Base-by-base conservation (phyloP, 2,797 vertebrate species). In the Hoplostethus mediterraneus region DNA sequence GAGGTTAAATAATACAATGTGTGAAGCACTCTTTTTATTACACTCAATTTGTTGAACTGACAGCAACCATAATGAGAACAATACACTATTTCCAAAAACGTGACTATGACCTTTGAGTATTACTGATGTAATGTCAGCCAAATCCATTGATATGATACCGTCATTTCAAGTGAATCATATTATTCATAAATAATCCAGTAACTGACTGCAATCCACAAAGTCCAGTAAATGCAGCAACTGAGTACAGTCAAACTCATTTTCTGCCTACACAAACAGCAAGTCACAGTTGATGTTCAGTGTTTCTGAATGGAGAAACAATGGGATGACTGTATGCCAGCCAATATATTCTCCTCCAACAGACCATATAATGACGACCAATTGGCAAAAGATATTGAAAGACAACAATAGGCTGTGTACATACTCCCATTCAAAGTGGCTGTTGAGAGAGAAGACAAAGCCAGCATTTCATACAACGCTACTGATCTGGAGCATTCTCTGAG, bases 401-500 rank as follows among this genome's bases (percentile, higher is more conserved):
- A 88, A 92, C 89, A 93, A 91, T 85, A 74, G 63, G 63, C 51
- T 51, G 5, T 59, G 86, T 82, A 90, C 92, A 91, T 83, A 81
- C 51, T 78, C 75, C 63, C 69, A 81, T 90, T 90, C 92, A 93
- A 87, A 93, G 85, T 87, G 83, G 76, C 71, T 85, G 83, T 74
- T 87, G 88, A 93, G 74, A 79, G 83, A 70, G 58, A 28, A 73
- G 74, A 93, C 89, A 93, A 93, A 89, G 89, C 60, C 64, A 5
- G 64, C 63, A 9, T 87, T 93, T 93, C 83, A 93, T 87, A 67
- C 82, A 72, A 56, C 60, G 57, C 44, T 79, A 68, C 73, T 64
- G 81, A 82, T 93, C 93, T 94, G 89, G 93, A 89, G 80, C 66
- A 73, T 95, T 94, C 92, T 88, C 88, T 85, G 84, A 63, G 62